A percentile compares a stretch with the other conserved stretches of the same genome.
These are phyloP conservation scores for Neopipo cinnamomea DNA, from an alignment of 2,113 vertebrate genomes.

Conservation along the genomic window DNA sequence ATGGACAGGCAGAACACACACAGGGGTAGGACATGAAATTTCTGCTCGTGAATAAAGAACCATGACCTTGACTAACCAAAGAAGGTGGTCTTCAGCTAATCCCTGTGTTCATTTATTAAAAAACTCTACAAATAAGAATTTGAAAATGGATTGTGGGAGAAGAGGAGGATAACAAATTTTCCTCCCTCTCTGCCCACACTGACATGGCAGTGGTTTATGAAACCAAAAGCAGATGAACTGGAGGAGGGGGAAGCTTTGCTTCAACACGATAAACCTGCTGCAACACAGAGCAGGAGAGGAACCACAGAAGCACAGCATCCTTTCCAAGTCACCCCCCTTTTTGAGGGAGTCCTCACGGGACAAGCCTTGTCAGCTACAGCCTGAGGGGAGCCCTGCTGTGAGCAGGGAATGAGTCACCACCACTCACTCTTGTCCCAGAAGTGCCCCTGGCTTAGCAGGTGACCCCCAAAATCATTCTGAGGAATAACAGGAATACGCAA, in stretches of 20 bases:
- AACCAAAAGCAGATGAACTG: not conserved
- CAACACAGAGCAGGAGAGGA: not conserved
- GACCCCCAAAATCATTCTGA: not conserved
- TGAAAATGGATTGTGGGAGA: not conserved
- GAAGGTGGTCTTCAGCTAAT: not conserved
- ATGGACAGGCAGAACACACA: not conserved
- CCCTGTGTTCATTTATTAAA: not conserved
- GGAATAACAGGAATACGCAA: conserved; percentile 36
- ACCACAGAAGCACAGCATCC: not conserved
- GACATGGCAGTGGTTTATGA: not conserved
- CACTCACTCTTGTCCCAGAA: not conserved
- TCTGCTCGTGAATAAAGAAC: not conserved
- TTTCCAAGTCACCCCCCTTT: not conserved
- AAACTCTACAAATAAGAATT: not conserved
- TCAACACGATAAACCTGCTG: not conserved
- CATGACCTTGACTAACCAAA: not conserved
- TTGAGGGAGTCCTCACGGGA: not conserved
- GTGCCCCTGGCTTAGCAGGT: not conserved
- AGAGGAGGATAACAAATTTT: not conserved
- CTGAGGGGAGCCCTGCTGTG: not conserved
- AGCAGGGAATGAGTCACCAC: not conserved
- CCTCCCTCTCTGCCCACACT: not conserved
- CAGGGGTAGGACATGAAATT: not conserved
- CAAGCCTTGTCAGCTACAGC: not conserved
- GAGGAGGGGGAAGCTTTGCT: not conserved